Conservation (phyloP, 2,888 invertebrate species). For the Euzophera pinguis region DNA sequence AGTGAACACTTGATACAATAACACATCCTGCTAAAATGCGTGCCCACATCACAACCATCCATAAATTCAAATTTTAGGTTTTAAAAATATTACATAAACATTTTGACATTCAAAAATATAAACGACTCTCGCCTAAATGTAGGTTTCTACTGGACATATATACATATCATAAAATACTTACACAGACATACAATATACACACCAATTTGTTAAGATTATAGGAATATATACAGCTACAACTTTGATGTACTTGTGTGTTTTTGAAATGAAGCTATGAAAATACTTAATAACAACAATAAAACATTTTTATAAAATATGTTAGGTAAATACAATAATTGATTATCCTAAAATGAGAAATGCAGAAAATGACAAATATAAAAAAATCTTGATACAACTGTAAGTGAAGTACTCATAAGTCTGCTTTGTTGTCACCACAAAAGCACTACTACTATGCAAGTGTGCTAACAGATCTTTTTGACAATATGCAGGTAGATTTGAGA, state of each 20-base stretch:
- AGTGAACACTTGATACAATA: conserved; percentile 10
- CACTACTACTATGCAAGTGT: conserved; percentile 6
- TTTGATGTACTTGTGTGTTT: conserved; percentile 6
- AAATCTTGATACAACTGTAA: too few species aligned
- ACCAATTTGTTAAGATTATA: conserved; percentile 16
- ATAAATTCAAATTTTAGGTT: conserved; percentile 54
- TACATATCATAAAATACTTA: conserved; percentile 31
- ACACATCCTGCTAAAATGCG: conserved; percentile 27
- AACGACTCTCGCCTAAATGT: conserved; percentile 33
- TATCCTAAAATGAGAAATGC: conserved; percentile 19
- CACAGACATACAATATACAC: conserved; percentile 16
- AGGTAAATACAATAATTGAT: conserved; percentile 11
- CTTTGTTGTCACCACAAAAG: background rate
- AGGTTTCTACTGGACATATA: conserved; percentile 42
- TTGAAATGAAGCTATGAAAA: background rate
- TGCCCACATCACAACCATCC: conserved; percentile 68
- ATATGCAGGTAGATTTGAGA: background rate
- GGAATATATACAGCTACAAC: conserved; percentile 1
- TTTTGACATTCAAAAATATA: conserved; percentile 45
- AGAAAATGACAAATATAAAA: background rate
- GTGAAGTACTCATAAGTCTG: background rate
- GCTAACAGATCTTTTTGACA: background rate
- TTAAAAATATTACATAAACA: conserved; percentile 45
- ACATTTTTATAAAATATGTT: conserved; percentile 6
- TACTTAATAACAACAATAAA: background rate